phyloP scores from a whole-genome alignment of 2,888 invertebrate genomes.

The Galerucella pusilla region DNA sequence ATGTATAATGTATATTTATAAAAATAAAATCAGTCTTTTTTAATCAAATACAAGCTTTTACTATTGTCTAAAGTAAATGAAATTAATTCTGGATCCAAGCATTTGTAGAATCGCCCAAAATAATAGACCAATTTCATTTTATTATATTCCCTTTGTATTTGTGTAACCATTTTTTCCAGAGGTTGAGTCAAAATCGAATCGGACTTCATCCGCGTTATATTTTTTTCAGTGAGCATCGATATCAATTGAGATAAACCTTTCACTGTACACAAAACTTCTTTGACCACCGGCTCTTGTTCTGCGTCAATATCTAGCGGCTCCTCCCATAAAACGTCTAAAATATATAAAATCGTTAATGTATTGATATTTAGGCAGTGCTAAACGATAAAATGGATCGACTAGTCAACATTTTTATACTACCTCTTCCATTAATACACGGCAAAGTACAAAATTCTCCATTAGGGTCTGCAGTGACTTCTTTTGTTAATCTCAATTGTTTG shows the following conservation, averaged over 20 bases:
- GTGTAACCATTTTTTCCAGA: slow-evolving; percentile 38
- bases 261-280: slow-evolving; percentile 38
- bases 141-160: slow-evolving; percentile 38
- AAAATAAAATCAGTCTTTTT: slow-evolving; percentile 29
- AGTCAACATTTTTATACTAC: slow-evolving; percentile 33
- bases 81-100: slow-evolving; percentile 34
- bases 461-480: not conserved
- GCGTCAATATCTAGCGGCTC: slow-evolving; percentile 22
- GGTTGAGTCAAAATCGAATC: slow-evolving; percentile 39
- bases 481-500: not conserved
- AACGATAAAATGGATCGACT: too few relatives aligned
- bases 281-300: slow-evolving; percentile 25
- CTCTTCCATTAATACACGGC: slow-evolving; percentile 33
- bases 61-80: slow-evolving; percentile 34
- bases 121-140: slow-evolving; percentile 31
- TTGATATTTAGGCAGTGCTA: too few relatives aligned
- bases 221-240: slow-evolving; percentile 22
- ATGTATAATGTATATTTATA: not conserved
- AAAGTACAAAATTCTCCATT: slow-evolving; percentile 2
- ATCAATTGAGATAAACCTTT: slow-evolving; percentile 35
- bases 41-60: slow-evolving; percentile 35
- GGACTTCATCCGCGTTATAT: slow-evolving; percentile 32
- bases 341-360: slow-evolving; percentile 4
- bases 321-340: slow-evolving; percentile 21
- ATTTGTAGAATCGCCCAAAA: slow-evolving; percentile 35